Conservation (phyloP, 2,797 vertebrate genomes). For the Pogonophryne albipinna region DNA sequence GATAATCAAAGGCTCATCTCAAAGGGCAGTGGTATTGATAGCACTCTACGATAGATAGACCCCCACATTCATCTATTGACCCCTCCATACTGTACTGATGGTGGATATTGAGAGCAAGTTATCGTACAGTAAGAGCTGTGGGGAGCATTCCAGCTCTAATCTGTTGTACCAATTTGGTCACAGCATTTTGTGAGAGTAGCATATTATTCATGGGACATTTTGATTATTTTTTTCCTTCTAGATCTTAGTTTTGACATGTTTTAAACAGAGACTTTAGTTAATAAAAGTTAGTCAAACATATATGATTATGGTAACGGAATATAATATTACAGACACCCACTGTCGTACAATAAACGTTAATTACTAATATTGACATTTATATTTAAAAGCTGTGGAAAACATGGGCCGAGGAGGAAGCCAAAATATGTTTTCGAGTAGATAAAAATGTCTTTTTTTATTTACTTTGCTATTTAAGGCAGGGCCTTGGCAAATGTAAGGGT, state of each 20-base stretch:
- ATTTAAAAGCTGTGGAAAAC: no score
- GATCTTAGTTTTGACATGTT: no score
- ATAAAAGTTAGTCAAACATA: background rate
- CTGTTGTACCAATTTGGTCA: background rate
- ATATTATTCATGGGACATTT: background rate
- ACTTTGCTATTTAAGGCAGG: no score
- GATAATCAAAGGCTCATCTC: conserved; percentile 73
- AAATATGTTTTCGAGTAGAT: no score
- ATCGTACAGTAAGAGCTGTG: background rate
- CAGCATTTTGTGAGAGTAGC: background rate
- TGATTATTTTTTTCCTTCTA: background rate
- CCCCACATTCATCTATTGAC: background rate
- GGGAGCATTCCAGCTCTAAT: background rate
- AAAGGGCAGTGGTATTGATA: conserved; percentile 53
- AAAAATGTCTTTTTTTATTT: no score
- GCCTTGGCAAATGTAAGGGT: background rate
- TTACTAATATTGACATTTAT: no score
- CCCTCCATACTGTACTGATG: background rate
- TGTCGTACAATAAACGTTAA: no score
- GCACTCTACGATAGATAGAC: conserved; percentile 22
- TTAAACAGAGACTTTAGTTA: no score
- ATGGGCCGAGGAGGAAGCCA: no score
- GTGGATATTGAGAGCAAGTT: background rate
- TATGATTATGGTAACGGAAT: background rate
- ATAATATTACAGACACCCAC: background rate